These are phyloP conservation scores for Erethizon dorsatum DNA, from an alignment of 2,797 vertebrate genomes.

Conservation along the genomic window DNA sequence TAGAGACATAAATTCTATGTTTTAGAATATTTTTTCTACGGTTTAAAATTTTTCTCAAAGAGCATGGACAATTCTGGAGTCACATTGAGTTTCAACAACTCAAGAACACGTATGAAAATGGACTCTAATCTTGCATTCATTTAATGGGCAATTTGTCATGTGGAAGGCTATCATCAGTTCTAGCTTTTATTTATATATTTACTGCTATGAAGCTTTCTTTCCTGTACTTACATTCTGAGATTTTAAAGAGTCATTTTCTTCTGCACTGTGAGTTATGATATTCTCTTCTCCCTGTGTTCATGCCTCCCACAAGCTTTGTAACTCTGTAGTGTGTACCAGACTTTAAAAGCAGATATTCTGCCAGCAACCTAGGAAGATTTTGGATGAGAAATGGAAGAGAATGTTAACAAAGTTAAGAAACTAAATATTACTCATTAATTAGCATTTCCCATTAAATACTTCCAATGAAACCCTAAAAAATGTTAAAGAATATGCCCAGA, in stretches of 20 bases:
- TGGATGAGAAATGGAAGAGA: background rate
- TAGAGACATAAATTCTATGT: slow-evolving; percentile 5
- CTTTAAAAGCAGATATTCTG: slow-evolving; percentile 39
- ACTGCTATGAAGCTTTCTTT: background rate
- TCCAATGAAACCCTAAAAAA: background rate
- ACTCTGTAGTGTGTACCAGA: background rate
- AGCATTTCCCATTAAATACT: slow-evolving; percentile 55
- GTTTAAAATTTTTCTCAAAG: slow-evolving; percentile 73
- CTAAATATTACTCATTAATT: slow-evolving; percentile 59
- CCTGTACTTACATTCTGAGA: background rate
- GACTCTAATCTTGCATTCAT: background rate
- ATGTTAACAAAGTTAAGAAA: slow-evolving; percentile 7
- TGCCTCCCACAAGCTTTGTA: slow-evolving; percentile 57
- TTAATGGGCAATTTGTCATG: slow-evolving; percentile 66
- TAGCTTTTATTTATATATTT: slow-evolving; percentile 54
- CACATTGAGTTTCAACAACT: slow-evolving; percentile 33
- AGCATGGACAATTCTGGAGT: background rate
- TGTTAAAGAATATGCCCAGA: background rate
- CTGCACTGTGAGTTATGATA: background rate
- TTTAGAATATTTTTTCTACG: slow-evolving; percentile 69
- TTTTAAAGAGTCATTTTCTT: background rate
- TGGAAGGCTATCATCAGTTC: background rate
- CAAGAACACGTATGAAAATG: slow-evolving; percentile 40
- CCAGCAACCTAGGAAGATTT: background rate
- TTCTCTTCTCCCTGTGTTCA: background rate